Percentiles rank a stretch among this genome's conserved stretches.
These are phyloP conservation scores for Sturnira hondurensis DNA, from an alignment of 2,113 vertebrate genomes.

Conservation along the genomic window DNA sequence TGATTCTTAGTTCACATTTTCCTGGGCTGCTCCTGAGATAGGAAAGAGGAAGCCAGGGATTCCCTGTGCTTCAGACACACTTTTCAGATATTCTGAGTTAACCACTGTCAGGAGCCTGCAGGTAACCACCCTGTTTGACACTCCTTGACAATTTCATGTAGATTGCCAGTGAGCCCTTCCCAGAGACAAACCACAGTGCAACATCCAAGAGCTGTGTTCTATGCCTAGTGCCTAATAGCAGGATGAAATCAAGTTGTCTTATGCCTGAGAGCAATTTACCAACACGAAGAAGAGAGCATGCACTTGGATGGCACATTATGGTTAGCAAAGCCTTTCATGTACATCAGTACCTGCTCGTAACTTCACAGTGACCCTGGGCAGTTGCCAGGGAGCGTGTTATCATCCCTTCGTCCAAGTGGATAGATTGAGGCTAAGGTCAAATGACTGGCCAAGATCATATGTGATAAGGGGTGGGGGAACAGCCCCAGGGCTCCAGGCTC, in stretches of 20 bases:
- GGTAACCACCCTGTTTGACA: not conserved
- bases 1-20: not conserved
- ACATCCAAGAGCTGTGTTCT: not conserved
- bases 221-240: not conserved
- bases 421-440: not conserved
- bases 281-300: not conserved
- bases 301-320: accelerated
- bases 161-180: not conserved
- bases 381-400: not conserved
- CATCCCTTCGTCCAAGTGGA: not conserved
- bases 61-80: accelerated
- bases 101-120: not conserved
- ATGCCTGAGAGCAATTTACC: not conserved
- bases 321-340: not conserved
- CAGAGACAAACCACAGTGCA: too few relatives aligned
- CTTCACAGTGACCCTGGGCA: not conserved
- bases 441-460: not conserved
- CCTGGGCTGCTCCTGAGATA: not conserved
- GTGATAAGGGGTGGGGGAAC: not conserved
- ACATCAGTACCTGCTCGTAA: not conserved
- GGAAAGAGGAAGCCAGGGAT: not conserved
- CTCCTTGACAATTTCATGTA: not conserved
- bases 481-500: not conserved
- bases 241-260: too few relatives aligned
- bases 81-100: not conserved